Conservation (phyloP, 2,888 invertebrate genomes). For the Dioctria linearis region DNA sequence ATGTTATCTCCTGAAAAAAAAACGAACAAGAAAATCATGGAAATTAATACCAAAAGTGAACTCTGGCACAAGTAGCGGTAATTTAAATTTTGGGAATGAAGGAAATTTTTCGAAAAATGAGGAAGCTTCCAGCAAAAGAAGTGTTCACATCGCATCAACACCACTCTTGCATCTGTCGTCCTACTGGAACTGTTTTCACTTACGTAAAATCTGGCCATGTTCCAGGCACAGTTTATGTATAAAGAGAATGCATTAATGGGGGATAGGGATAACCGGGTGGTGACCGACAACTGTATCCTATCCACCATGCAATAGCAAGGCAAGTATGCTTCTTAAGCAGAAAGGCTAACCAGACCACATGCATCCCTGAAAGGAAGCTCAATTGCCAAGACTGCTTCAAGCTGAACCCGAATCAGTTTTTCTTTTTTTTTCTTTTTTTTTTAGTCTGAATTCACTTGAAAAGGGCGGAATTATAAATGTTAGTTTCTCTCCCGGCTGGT, state of each 20-base stretch:
- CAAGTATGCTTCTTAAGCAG: conserved; percentile 24
- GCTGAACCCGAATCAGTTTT: conserved; percentile 19
- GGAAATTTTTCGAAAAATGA: conserved; percentile 21
- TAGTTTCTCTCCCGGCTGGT: background rate
- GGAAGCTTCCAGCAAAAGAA: conserved; percentile 7
- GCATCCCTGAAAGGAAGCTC: conserved; percentile 21
- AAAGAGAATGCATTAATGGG: conserved; percentile 13
- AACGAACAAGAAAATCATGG: conserved; percentile 56
- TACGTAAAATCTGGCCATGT: conserved; percentile 37
- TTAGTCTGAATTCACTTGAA: conserved; percentile 44
- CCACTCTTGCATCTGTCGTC: background rate
- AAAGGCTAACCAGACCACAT: conserved; percentile 45
- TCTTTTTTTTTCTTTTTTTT: background rate
- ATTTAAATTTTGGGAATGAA: conserved; percentile 30
- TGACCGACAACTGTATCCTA: background rate
- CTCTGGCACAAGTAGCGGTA: conserved; percentile 21
- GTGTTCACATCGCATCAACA: conserved; percentile 32
- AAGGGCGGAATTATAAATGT: conserved; percentile 50
- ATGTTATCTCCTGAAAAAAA: conserved; percentile 87
- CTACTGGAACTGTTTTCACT: background rate
- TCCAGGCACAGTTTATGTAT: conserved; percentile 19
- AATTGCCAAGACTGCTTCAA: conserved; percentile 35
- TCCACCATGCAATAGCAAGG: background rate
- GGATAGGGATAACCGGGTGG: background rate
- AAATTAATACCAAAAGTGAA: conserved; percentile 52